Percentiles rank a stretch among this genome's conserved stretches.
Evolutionary conservation across 1,140 invertebrate genomes (phyloP).

Genomic region (Triops cancriformis): DNA sequence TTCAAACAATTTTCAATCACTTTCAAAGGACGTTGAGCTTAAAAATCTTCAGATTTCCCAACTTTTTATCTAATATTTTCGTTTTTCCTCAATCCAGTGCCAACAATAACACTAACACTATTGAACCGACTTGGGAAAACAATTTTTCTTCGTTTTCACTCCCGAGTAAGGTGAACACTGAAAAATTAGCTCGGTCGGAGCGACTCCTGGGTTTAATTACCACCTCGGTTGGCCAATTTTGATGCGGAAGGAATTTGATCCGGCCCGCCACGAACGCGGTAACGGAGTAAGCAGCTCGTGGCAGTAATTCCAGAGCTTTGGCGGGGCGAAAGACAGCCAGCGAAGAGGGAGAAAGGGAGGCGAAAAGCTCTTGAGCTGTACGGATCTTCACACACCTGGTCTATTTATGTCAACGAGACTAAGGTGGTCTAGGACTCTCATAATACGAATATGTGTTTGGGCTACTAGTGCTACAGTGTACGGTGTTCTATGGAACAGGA

Average conservation of each 20-base stretch:
- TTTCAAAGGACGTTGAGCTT: no score
- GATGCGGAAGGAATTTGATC: not conserved
- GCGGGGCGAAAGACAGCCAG: not conserved
- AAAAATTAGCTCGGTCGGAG: no score
- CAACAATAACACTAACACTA: not conserved
- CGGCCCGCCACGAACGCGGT: slow-evolving; percentile 19
- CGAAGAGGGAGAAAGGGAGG: not conserved
- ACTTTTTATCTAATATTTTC: no score
- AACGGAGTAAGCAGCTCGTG: slow-evolving; percentile 19
- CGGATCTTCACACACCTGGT: not conserved
- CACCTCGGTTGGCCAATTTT: not conserved
- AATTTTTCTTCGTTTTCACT: not conserved
- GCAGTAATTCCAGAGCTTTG: slow-evolving; percentile 4
- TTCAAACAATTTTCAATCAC: no score
- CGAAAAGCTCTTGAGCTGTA: slow-evolving; percentile 18
- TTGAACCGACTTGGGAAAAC: not conserved
- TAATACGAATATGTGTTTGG: not conserved
- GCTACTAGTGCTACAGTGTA: no score
- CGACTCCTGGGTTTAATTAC: not conserved
- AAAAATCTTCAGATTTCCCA: no score
- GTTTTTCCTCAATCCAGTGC: not conserved
- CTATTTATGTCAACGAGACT: slow-evolving; percentile 14
- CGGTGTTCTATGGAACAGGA: no score
- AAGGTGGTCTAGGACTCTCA: not conserved
- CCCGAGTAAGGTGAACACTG: not conserved